Evolutionary conservation across 2,113 vertebrate species (phyloP).

Genomic region (Phoxinus phoxinus): DNA sequence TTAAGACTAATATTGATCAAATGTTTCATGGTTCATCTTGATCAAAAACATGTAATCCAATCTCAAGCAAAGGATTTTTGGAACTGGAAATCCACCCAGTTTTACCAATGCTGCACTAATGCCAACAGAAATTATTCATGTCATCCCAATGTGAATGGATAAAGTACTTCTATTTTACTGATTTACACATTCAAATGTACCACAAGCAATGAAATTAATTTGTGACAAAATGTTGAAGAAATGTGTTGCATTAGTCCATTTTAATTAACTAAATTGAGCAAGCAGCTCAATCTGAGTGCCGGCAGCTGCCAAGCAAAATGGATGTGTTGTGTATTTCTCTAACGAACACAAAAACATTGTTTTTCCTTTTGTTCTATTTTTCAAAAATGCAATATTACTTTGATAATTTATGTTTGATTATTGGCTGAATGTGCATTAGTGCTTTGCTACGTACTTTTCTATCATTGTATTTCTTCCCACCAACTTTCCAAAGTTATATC

Average conservation of each 20-base stretch:
- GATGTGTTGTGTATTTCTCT: constrained; percentile 49
- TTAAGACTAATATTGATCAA: not conserved
- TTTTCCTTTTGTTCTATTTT: not conserved
- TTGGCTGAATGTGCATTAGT: constrained; percentile 4
- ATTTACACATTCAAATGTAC: not conserved
- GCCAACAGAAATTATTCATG: not conserved
- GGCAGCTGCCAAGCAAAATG: constrained; percentile 41
- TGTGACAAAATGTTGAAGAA: constrained; percentile 10
- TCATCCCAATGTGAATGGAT: not conserved
- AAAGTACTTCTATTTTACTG: not conserved
- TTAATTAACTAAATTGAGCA: not conserved
- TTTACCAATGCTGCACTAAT: not conserved
- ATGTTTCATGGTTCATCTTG: not conserved
- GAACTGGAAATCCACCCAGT: not conserved
- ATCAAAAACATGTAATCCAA: not conserved
- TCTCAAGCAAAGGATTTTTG: not conserved
- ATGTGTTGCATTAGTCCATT: not conserved
- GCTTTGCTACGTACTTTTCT: not conserved
- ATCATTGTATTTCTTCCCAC: constrained; percentile 40
- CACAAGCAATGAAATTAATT: not conserved
- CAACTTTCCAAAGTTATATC: constrained; percentile 25
- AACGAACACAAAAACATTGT: not conserved
- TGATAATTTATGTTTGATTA: constrained; percentile 22
- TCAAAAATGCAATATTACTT: not conserved
- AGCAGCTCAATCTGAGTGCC: not conserved